Evolutionary conservation across 2,797 vertebrate genomes (phyloP).

Genomic region (Microchirus variegatus): DNA sequence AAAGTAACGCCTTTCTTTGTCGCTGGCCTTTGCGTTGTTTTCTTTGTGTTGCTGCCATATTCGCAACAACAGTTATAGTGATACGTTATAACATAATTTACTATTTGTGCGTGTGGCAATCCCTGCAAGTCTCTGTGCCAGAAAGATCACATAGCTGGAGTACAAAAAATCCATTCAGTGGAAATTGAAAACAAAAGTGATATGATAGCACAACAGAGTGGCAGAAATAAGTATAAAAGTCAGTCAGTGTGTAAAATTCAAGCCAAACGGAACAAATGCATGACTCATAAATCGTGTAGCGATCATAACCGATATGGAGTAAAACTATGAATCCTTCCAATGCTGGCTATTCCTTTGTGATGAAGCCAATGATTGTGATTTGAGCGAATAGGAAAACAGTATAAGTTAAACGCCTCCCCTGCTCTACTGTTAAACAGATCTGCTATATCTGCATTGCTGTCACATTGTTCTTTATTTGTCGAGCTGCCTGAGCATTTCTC

Average conservation of each 20-base stretch:
- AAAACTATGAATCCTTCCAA: no score
- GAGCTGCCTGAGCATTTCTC: constrained; percentile 29
- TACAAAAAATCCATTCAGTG: constrained; percentile 4
- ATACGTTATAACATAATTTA: background rate
- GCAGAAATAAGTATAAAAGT: no score
- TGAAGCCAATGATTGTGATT: background rate
- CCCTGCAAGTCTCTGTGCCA: constrained; percentile 2
- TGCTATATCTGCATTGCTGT: constrained; percentile 33
- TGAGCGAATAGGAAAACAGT: background rate
- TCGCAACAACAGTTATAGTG: background rate
- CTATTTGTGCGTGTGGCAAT: constrained; percentile 7
- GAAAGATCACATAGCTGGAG: constrained; percentile 15
- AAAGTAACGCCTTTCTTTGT: constrained; percentile 23
- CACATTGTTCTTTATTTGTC: constrained; percentile 30
- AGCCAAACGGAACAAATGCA: no score
- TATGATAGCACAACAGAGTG: no score
- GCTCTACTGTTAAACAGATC: constrained; percentile 11
- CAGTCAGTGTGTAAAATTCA: no score
- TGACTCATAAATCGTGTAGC: no score
- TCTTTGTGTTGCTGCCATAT: background rate
- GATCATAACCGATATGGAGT: no score
- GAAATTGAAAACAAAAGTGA: no score
- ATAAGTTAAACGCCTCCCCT: background rate
- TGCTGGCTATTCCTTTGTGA: background rate
- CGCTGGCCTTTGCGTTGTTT: background rate